phyloP scores from a whole-genome alignment of 2,113 vertebrate genomes.

The Plectropomus leopardus region DNA sequence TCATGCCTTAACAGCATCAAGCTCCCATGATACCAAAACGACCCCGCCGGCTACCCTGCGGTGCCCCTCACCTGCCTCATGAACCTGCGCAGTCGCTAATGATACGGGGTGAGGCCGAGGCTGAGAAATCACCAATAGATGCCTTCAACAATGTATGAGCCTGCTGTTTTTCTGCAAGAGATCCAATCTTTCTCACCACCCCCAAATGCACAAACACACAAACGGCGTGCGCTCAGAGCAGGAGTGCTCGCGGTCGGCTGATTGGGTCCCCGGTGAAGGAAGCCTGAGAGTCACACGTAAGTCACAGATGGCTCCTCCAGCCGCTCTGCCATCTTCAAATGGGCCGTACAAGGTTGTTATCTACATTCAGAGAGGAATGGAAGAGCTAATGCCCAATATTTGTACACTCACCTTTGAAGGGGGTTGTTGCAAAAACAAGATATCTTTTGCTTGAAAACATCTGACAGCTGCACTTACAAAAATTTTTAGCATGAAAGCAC shows the following conservation, averaged over 20 bases:
- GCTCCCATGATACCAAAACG: not conserved
- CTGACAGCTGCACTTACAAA: constrained; percentile 46
- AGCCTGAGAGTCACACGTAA: constrained; percentile 40
- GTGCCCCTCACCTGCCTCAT: constrained; percentile 8
- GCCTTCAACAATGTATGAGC: constrained; percentile 19
- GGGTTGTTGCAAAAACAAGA: constrained; percentile 59
- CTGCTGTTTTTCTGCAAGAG: constrained; percentile 41
- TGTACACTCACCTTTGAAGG: constrained; percentile 45
- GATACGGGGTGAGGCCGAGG: constrained; percentile 30
- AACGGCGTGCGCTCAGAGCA: constrained; percentile 44
- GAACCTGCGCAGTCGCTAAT: constrained; percentile 30
- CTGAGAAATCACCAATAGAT: constrained; percentile 10
- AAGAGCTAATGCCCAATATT: constrained; percentile 52
- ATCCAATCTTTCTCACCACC: constrained; percentile 34
- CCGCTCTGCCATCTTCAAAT: constrained; percentile 61
- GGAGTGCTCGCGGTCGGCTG: constrained; percentile 50
- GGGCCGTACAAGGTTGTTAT: constrained; percentile 57
- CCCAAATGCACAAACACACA: constrained; percentile 45
- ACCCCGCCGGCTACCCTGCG: not conserved
- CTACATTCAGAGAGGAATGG: constrained; percentile 50
- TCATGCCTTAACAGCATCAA: constrained; percentile 7
- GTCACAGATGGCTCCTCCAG: constrained; percentile 63
- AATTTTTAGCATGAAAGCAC: constrained; percentile 42
- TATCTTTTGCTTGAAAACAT: constrained; percentile 48
- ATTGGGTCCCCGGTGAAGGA: constrained; percentile 66